Conservation (phyloP, 2,113 vertebrate genomes). For the Sialia sialis region DNA sequence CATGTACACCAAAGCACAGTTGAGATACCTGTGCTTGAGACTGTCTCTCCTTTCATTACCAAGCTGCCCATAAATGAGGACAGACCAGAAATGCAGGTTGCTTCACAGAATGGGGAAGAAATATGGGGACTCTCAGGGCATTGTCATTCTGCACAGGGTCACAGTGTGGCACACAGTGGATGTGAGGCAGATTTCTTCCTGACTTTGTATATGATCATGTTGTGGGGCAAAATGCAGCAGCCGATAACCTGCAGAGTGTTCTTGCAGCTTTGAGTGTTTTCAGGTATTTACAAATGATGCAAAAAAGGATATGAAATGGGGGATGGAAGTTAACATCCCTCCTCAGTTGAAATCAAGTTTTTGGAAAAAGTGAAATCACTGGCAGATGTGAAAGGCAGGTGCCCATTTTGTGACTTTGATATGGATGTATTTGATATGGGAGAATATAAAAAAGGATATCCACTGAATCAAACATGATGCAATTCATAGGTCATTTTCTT, state of each 20-base stretch:
- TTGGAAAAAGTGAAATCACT: background rate
- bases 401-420: background rate
- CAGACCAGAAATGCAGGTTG: background rate
- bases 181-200: background rate
- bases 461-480: constrained; percentile 10
- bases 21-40: background rate
- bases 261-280: background rate
- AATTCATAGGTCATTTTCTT: constrained; percentile 46
- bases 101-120: background rate
- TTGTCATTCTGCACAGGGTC: background rate
- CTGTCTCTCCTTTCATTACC: background rate
- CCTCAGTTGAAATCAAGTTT: background rate
- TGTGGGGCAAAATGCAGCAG: background rate
- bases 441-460: background rate
- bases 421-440: background rate
- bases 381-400: background rate
- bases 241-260: background rate
- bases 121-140: rapidly evolving
- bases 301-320: background rate
- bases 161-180: background rate
- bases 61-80: background rate
- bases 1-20: rapidly evolving
- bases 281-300: background rate
- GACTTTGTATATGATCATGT: background rate
- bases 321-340: background rate